Conservation (phyloP, 2,797 vertebrate species). For the Moxostoma hubbsi region DNA sequence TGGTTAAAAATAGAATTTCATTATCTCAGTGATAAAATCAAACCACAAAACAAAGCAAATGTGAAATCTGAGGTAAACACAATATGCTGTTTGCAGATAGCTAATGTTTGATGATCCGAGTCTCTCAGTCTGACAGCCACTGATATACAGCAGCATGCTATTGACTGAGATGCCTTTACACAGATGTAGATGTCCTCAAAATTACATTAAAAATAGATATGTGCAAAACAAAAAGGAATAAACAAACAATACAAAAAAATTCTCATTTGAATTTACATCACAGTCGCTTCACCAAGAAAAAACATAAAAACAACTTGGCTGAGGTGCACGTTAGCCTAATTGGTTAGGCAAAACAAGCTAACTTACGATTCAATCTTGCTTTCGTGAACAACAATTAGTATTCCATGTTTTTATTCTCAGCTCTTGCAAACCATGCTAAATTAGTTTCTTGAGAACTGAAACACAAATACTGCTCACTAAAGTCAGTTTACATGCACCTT, state of each 20-base stretch:
- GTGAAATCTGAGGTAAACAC: background rate
- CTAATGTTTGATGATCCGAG: slow-evolving; percentile 21
- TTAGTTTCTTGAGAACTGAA: background rate
- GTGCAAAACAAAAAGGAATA: background rate
- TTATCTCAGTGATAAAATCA: slow-evolving; percentile 20
- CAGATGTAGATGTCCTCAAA: slow-evolving; percentile 15
- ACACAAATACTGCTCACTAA: background rate
- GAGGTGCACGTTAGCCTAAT: background rate
- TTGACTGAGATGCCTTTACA: slow-evolving; percentile 29
- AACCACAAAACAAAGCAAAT: slow-evolving; percentile 7
- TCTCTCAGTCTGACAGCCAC: slow-evolving; percentile 7
- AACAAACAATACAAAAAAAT: background rate
- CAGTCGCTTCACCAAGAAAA: background rate
- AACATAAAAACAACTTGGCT: background rate
- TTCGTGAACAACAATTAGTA: background rate
- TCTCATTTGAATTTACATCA: slow-evolving; percentile 14
- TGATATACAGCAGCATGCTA: background rate
- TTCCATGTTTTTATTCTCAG: background rate
- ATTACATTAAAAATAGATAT: background rate
- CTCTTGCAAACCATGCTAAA: background rate
- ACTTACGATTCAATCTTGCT: slow-evolving; percentile 22
- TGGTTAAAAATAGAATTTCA: slow-evolving; percentile 33
- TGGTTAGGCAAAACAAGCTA: slow-evolving; percentile 20
- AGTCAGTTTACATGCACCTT: no score
- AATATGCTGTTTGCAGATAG: background rate